Evolutionary conservation across 2,113 vertebrate species (phyloP), one percentile per base, ranked within the genome.

Genomic region (Cairina moschata): DNA sequence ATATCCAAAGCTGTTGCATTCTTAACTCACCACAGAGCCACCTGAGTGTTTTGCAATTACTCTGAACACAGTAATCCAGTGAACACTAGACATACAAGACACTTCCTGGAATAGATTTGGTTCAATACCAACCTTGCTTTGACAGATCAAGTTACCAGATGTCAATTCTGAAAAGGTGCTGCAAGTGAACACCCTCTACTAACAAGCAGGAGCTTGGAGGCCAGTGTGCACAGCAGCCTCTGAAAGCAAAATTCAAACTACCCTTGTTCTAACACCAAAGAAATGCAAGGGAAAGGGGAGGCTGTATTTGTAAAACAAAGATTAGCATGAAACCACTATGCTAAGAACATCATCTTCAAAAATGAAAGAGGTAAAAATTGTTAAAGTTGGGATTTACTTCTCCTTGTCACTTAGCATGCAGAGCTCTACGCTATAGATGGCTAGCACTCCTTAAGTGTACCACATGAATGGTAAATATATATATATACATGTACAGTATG

Each of bases 1-100:
- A 77, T 80, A 95, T 63, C 78, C 86, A 83, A 95, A 85, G 58
- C 67, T 95, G 66, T 73, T 85, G 87, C 21, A 6, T 96, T 97
- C 66, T 86, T 92, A 72, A 81, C 50, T 93, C 46, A 88, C 87
- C 74, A 77, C 86, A 86, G 77, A 94, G 83, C 83, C 74, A 81
- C 83, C 63, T 59, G 3, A 77, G 78, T 81, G 42, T 74, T 91
- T 76, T 89, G 93, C 83, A 88, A 71, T 87, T 95, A 60, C 71
- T 93, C 80, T 46, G 74, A 87, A 91, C 71, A 90, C 42, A 94
- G 20, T 76, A 84, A 74, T 78, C 91, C 69, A 86, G n/a, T 1
- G 11, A 95, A 62, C 50, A n/a, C 72, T 72, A 91, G 65, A 73
- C 60, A 60, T 56, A 92, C 54, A 73, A 68, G 40, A 66, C 92